A percentile compares a stretch with the other conserved stretches of the same genome.
Evolutionary conservation across 1,140 invertebrate species (phyloP).

Genomic region (Psilanteris sp.): DNA sequence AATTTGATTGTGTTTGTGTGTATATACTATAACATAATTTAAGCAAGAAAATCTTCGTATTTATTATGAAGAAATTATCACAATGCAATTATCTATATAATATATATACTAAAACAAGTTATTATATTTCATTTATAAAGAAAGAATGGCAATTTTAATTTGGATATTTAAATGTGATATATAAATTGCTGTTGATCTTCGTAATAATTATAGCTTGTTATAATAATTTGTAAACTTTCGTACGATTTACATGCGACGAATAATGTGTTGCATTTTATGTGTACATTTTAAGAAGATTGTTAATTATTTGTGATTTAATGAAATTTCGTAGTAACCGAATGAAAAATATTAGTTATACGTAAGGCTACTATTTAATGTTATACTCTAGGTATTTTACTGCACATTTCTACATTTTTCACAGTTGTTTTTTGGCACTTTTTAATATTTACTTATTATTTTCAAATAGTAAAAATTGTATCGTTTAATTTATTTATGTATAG

Average conservation of each 20-base stretch:
- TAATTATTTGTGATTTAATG: constrained; percentile 51
- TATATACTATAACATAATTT: too few species aligned
- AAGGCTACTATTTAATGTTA: constrained; percentile 6
- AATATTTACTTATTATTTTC: too few species aligned
- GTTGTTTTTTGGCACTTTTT: too few species aligned
- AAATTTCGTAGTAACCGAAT: constrained; percentile 23
- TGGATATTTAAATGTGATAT: constrained; percentile 47
- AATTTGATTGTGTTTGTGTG: too few species aligned
- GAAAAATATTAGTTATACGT: constrained; percentile 32
- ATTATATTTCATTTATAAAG: constrained; percentile 10
- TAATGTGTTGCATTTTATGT: too few species aligned
- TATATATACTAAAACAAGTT: background rate
- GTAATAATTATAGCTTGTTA: constrained; percentile 58
- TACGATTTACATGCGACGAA: constrained; percentile 25
- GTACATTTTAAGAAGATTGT: constrained; percentile 42
- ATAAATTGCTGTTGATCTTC: constrained; percentile 58
- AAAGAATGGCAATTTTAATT: constrained; percentile 29
- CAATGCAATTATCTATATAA: too few species aligned
- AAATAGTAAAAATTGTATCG: too few species aligned
- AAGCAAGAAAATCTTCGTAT: too few species aligned
- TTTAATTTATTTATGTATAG: too few species aligned
- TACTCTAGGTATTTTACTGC: too few species aligned
- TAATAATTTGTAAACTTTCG: constrained; percentile 51
- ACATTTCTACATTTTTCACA: too few species aligned
- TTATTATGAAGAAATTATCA: too few species aligned